Base-by-base conservation (phyloP, 2,113 vertebrate genomes). In the Sinocyclocheilus rhinocerous region DNA sequence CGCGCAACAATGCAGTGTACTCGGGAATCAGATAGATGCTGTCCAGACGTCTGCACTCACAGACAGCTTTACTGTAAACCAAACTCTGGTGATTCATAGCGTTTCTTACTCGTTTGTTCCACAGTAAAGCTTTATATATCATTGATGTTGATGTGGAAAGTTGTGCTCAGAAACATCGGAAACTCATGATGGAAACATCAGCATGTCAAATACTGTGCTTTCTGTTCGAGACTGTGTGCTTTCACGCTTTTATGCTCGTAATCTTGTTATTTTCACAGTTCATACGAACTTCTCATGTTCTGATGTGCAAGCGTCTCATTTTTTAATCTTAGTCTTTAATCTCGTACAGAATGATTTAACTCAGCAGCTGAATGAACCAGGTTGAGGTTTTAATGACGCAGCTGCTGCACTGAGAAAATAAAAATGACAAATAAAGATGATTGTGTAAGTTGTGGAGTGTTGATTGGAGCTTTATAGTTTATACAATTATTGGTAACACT, bases 131-230 rank as follows among this genome's bases (percentile, higher is more conserved):
- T 9, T 45, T 45, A 10, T 45, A 10, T 45, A 2, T 45, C 10
- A 1, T 10, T 45, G 1, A 45, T 45, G 42, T 11, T 45, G 42
- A 45, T 45, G 42, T 42, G 8, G 42, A 77, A 86, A 83, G 48
- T 48, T 67, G 24, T 72, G 76, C 52, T 59, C 29, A 59, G 0
- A 36, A 78, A 57, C 29, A 79, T 36, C 52, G 29, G 20, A 79
- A 78, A 57, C 26, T 79, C 76, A n/a, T 18, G 29, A 79, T 22
- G 52, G 76, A 59, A 78, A 78, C 12, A 59, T 9, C 39, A 42
- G 39, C 39, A 42, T 42, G 42, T 42, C 42, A 8, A 42, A 9
- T 7, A 42, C 42, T n/a, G 33, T 10, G 33, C 18, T 22, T 39
- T 11, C 4, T 72, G 20, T 10, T 36, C 9, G 7, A 79, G 42